These are phyloP conservation scores for Adelges cooleyi DNA, from an alignment of 1,140 invertebrate genomes.

Conservation along the genomic window DNA sequence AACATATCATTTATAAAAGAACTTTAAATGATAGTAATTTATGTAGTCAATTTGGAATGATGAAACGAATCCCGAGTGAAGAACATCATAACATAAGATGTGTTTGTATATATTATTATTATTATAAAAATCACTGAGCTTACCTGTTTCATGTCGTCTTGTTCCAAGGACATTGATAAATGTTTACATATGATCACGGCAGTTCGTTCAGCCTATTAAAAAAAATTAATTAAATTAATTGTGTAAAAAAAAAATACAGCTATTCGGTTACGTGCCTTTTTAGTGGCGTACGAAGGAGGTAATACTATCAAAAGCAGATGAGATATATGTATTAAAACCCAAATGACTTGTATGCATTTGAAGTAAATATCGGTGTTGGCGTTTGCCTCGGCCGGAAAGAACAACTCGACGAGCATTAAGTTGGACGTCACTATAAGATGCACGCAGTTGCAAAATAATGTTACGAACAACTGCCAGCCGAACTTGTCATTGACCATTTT, in stretches of 20 bases:
- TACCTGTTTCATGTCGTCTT: constrained; percentile 14
- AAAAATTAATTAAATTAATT: no score
- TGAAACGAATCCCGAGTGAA: no score
- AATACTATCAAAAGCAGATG: constrained; percentile 30
- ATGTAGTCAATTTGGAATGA: no score
- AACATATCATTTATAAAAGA: no score
- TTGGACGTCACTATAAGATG: constrained; percentile 31
- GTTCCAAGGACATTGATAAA: background rate
- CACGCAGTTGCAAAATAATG: constrained; percentile 30
- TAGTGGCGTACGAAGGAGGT: constrained; percentile 24
- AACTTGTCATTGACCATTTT: constrained; percentile 29
- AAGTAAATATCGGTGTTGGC: constrained; percentile 30
- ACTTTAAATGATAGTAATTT: no score
- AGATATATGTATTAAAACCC: constrained; percentile 30
- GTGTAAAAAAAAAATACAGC: no score
- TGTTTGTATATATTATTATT: background rate
- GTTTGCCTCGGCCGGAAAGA: constrained; percentile 31
- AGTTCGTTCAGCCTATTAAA: constrained; percentile 22
- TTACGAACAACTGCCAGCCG: constrained; percentile 29
- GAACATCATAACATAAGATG: no score
- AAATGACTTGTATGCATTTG: constrained; percentile 29
- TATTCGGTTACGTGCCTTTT: no score
- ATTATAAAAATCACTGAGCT: background rate
- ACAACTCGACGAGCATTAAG: constrained; percentile 31
- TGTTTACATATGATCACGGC: constrained; percentile 24